Evolutionary conservation across 2,888 invertebrate species (phyloP), one percentile per base, ranked within the genome.

Genomic region (Thumatha senex): DNA sequence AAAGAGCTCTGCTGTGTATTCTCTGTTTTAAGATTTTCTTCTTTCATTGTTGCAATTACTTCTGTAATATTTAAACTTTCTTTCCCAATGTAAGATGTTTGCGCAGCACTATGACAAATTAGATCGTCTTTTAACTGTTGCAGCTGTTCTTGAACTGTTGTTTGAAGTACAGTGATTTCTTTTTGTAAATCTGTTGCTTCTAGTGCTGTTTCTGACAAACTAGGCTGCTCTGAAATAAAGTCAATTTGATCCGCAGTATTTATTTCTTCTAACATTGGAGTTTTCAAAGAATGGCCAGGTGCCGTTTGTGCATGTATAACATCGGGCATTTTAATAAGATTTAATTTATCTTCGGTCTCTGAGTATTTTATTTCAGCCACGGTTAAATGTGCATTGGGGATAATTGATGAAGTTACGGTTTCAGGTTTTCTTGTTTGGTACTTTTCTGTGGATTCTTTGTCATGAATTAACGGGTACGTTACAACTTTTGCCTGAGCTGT

Each of bases 401-500:
- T 91, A 51, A 93, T 86, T 1, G 85, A 86, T 18, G 92, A 79
- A 48, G 75, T 76, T n/a, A 93, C 89, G 51, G 61, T 72, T 71
- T 87, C 83, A 0, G 80, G 56, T 58, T 76, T 77, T 56, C 70
- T 78, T 12, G 64, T 64, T 12, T 44, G 43, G 70, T 80, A 89
- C 29, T 80, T 71, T 56, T 76, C 72, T 2, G 57, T 46, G n/a
- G 57, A 81, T 84, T 96, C 96, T 64, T 93, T 93, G 67, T 97
- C 96, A 57, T 95, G 94, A 12, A 93, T 74, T 14, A 93, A 68
- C 2, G 94, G 93, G 64, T 93, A 89, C 9, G 93, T 92, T 31
- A 96, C 78, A 67, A 94, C 91, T 74, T 94, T 94, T 1, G 95
- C 95, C 76, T 93, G 93, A 15, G 92, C 86, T 7, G 94, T 93